Conservation (phyloP, 2,797 vertebrate genomes). For the Nyctibius grandis region DNA sequence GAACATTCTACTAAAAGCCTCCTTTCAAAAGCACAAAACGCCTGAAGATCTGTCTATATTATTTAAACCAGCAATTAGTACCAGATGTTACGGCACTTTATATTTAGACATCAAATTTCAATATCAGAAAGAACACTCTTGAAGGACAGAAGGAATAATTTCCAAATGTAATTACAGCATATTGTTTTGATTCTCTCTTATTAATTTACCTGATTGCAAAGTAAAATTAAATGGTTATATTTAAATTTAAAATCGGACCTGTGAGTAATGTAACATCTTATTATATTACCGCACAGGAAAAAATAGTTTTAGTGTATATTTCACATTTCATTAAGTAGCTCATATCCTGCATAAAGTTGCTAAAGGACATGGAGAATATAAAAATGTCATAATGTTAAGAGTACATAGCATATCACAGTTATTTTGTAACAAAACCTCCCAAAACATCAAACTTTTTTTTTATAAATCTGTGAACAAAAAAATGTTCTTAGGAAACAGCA, state of each 20-base stretch:
- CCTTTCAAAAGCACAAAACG: constrained; percentile 72
- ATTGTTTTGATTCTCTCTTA: constrained; percentile 77
- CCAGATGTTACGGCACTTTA: constrained; percentile 75
- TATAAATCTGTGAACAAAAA: neutral
- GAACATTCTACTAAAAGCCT: constrained; percentile 69
- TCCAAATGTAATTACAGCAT: constrained; percentile 78
- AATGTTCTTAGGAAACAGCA: neutral
- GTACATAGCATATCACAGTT: neutral
- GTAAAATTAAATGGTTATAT: constrained; percentile 79
- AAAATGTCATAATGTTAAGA: neutral
- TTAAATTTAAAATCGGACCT: constrained; percentile 76
- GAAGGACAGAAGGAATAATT: constrained; percentile 78
- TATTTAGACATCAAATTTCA: constrained; percentile 76
- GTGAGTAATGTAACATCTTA: constrained; percentile 69
- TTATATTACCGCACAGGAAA: constrained; percentile 29
- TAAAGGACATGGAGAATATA: neutral
- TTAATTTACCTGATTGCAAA: constrained; percentile 81
- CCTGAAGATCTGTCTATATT: constrained; percentile 71
- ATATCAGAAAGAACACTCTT: constrained; percentile 69
- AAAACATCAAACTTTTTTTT: neutral
- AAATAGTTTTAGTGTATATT: constrained; percentile 36
- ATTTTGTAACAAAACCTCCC: neutral
- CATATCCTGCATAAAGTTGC: neutral
- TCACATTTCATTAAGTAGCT: constrained; percentile 32
- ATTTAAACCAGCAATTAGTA: constrained; percentile 79